Base-by-base conservation (phyloP, 2,113 vertebrate genomes). In the Grammomys surdaster region DNA sequence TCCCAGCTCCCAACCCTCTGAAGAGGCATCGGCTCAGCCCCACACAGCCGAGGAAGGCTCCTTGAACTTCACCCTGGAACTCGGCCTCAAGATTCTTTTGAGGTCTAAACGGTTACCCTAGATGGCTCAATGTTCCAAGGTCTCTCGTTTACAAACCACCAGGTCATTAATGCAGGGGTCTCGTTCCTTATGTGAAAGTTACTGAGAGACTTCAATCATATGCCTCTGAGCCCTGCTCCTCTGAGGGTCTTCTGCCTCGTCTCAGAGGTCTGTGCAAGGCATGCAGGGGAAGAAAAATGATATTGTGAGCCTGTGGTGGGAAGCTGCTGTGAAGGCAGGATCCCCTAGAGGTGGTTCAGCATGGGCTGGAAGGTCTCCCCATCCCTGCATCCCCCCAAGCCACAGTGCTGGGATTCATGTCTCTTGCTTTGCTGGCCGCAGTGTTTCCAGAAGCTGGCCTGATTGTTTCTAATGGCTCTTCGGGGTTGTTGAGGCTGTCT, bases 231-330 rank as follows among this genome's bases (percentile, higher is more conserved):
- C 88, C 92, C 56, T 73, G 69, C 22, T 36, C 56, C 63, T 26
- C 46, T 31, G 58, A 43, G 81, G n/a, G 8, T 40, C 43, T 0
- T n/a, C 43, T 0, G 1, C 94, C 0, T 12, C 26, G 4, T 12
- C 26, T 67, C 63, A 0, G 89, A 94, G 90, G 91, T 90, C 56
- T 0, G 0, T 31, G 3, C 0, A 0, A 33, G 24, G 31, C 31
- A 58, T 88, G 90, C 78, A 90, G 24, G 22, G 82, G 89, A 92
- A 60, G 33, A 88, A 97, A 88, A 70, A 5, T 17, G 63, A 91
- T 63, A 8, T 51, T 88, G 95, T 92, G 65, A 95, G 67, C 6
- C 7, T 16, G 0, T 3, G 0, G 7, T 0, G 1, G 22, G 51
- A 7, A n/a, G 51, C 9, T 65, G 76, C 26, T 28, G 13, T 0